These are phyloP conservation scores for Hippocampus barbouri DNA, from an alignment of 2,113 vertebrate species.

Conservation along the genomic window DNA sequence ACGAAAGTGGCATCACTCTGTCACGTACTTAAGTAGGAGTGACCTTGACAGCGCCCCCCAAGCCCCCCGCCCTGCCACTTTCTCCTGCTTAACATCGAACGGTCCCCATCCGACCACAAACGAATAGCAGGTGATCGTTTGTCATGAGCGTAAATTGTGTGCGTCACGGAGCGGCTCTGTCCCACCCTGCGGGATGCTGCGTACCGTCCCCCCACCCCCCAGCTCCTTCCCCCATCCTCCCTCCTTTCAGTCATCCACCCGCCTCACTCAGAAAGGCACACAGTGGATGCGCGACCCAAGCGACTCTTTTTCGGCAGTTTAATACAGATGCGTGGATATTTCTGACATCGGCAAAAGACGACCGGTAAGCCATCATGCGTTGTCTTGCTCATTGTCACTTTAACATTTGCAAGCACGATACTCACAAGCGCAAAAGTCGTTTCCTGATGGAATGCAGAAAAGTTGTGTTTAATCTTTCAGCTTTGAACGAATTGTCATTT, in stretches of 20 bases:
- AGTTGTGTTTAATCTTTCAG: neutral
- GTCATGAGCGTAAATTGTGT: slow-evolving; percentile 30
- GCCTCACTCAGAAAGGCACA: slow-evolving; percentile 24
- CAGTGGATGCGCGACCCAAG: slow-evolving; percentile 18
- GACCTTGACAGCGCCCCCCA: slow-evolving; percentile 46
- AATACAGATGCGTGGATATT: slow-evolving; percentile 20
- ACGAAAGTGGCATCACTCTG: slow-evolving; percentile 45
- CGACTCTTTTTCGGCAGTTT: neutral
- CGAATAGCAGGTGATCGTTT: slow-evolving; percentile 14
- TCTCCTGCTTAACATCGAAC: neutral
- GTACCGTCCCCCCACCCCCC: slow-evolving; percentile 33
- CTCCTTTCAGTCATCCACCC: slow-evolving; percentile 32
- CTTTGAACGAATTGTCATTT: neutral
- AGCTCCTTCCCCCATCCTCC: slow-evolving; percentile 25
- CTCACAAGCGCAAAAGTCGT: neutral
- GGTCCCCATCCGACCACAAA: slow-evolving; percentile 7
- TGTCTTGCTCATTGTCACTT: neutral
- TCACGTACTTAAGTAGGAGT: slow-evolving; percentile 43
- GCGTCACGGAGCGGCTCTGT: slow-evolving; percentile 60
- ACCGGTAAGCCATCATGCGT: slow-evolving; percentile 37
- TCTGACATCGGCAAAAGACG: slow-evolving; percentile 14
- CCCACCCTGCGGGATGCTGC: slow-evolving; percentile 49
- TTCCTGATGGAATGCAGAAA: neutral
- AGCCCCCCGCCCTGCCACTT: neutral
- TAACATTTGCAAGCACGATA: neutral